These are phyloP conservation scores for Onychomys arenicola DNA, from an alignment of 2,797 vertebrate genomes.

Conservation along the genomic window DNA sequence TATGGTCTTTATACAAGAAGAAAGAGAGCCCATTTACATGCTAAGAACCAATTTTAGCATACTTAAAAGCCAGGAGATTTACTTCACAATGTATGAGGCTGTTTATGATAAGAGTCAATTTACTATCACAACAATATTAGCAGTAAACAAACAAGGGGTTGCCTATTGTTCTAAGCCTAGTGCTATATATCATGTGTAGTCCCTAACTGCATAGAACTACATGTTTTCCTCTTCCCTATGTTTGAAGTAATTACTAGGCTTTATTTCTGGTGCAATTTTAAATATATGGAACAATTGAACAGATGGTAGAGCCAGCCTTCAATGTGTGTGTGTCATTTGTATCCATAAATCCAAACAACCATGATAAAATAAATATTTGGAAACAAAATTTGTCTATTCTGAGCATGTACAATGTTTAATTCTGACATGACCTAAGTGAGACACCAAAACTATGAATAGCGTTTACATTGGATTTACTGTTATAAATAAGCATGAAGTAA, in stretches of 20 bases:
- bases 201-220: not conserved
- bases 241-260: not conserved
- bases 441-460: not conserved
- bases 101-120: constrained; percentile 87
- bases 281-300: not conserved
- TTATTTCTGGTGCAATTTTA: constrained; percentile 23
- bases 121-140: constrained; percentile 84
- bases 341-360: not conserved
- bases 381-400: not conserved
- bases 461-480: not conserved
- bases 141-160: constrained; percentile 79
- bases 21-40: constrained; percentile 83
- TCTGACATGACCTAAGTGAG: not conserved
- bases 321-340: not conserved
- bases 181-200: constrained; percentile 55
- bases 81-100: constrained; percentile 81
- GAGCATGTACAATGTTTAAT: not conserved
- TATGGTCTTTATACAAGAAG: constrained; percentile 76
- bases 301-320: not conserved
- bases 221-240: constrained; percentile 34
- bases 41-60: constrained; percentile 84
- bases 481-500: not conserved
- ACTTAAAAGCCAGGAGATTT: constrained; percentile 86
- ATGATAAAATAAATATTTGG: not conserved
- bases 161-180: constrained; percentile 56